Percentiles rank a stretch among this genome's conserved stretches.
Evolutionary conservation across 2,888 invertebrate species (phyloP).

Genomic region (Ypsolopha scabrella): DNA sequence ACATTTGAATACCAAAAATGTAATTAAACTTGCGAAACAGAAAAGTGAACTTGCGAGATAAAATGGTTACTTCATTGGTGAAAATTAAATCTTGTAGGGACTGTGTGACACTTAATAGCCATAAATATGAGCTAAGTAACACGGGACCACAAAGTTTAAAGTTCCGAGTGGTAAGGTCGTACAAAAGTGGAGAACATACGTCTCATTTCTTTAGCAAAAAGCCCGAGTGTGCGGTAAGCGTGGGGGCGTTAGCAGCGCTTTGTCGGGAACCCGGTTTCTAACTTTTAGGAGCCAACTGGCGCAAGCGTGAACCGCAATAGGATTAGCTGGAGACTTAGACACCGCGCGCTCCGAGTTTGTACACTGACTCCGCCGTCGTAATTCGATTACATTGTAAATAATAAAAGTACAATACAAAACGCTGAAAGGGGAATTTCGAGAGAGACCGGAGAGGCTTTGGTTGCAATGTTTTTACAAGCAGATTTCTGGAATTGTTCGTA

Average conservation of each 20-base stretch:
- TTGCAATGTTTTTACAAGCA: no score
- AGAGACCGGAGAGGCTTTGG: no score
- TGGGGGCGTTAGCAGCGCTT: slow-evolving; percentile 31
- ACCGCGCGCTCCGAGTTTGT: slow-evolving; percentile 20
- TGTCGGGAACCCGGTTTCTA: slow-evolving; percentile 28
- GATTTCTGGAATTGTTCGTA: no score
- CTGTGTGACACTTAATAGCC: no score
- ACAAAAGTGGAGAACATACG: background rate
- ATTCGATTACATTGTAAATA: slow-evolving; percentile 50
- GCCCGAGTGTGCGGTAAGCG: slow-evolving; percentile 20
- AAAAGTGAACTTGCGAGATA: no score
- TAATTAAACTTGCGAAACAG: no score
- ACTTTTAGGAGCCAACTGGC: slow-evolving; percentile 46
- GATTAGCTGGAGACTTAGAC: slow-evolving; percentile 52
- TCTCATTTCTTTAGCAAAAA: background rate
- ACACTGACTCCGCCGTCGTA: slow-evolving; percentile 17
- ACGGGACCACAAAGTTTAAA: background rate
- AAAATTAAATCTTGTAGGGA: no score
- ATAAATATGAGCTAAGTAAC: background rate
- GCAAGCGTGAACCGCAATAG: slow-evolving; percentile 50
- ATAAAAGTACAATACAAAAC: background rate
- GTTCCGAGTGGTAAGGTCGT: background rate
- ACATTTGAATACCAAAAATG: no score
- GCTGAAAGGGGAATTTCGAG: background rate
- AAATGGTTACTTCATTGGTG: no score